Base-by-base conservation (phyloP, 2,888 invertebrate genomes). In the Chrysopilus asiliformis region DNA sequence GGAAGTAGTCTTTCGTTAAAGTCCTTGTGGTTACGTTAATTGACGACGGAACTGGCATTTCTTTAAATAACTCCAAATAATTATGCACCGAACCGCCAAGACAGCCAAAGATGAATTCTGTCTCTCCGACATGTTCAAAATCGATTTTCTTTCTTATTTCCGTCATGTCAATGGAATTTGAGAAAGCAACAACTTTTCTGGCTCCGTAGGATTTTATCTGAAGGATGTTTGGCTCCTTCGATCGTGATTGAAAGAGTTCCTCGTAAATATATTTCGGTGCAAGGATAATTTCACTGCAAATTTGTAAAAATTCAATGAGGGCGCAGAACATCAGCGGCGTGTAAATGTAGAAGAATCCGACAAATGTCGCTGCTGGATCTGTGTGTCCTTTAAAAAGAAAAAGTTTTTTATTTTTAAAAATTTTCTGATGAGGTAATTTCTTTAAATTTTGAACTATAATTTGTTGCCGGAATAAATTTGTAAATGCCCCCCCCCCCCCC, bases 161-260 rank as follows among this genome's bases (percentile, higher is more conserved):
- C 41, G 59, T 46, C 48, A 66, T 53, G 43, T 56, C 50, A n/a
- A 62, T 53, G 7, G 55, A 53, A 2, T 56, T 55, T 3, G 59
- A 56, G 29, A 60, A 62, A 2, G 61, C 55, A 3, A 61, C 52
- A 4, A 60, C 56, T 45, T 62, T 61, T 9, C 62, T 49, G 0
- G 62, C 62, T 2, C 57, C 57, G 41, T 60, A 60, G 0, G 61
- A 60, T 40, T 58, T 58, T 35, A 56, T 49, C 32, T 62, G 59
- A 3, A 62, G 44, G 4, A 57, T 51, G 38, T 61, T 61, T 4
- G 51, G 34, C 42, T 62, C 59, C 22, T 52, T 55, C 1, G 56
- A 52, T 9, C 53, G 53, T 26, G 51, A 52, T 20, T 49, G 49
- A 9, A 60, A 53, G 2, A 62, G 47, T 24, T 60, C 60, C 24